Evolutionary conservation across 2,888 invertebrate species (phyloP), one percentile per base, ranked within the genome.

Genomic region (Automeris io): DNA sequence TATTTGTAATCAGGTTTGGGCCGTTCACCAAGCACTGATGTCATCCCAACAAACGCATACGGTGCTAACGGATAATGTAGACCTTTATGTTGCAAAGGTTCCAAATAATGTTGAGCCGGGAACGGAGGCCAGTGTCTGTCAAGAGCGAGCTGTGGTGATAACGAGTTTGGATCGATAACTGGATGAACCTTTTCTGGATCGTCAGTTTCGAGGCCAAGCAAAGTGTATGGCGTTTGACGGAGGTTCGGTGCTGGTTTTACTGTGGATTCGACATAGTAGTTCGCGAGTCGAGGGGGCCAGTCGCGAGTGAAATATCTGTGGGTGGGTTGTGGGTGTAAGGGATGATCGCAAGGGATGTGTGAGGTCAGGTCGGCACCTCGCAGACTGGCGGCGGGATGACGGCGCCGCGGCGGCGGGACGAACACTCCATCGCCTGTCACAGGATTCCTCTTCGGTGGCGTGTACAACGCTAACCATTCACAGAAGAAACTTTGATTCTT

Each of bases 361-460:
- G 57, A 67, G 60, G 49, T 69, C 68, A 74, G 73, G 72, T 72
- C 70, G 65, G 85, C 86, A 87, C 86, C 87, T 87, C 85, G 79
- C 71, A 69, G 75, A 71, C 72, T 62, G 75, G 76, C 76, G 54
- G 70, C 79, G 43, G 87, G 79, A 67, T 81, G 80, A 67, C 80
- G 75, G 56, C 87, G 81, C 43, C 87, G 80, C 69, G 60, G 74
- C 61, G 85, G 86, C 73, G 81, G 83, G 74, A 89, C 67, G 63
- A 69, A 66, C 70, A 90, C 83, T 63, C 89, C 90, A 67, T 88
- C 89, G 65, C 90, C 90, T 60, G 90, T 90, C 79, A 90, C 90
- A 57, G 89, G 90, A 66, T 90, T 90, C 83, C 90, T 88, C 79
- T 86, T 83, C 86, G 89, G 82, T 69, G 80, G 85, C 58, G 66